Evolutionary conservation across 2,797 vertebrate genomes (phyloP).

Genomic region (Sebastes nivosus): DNA sequence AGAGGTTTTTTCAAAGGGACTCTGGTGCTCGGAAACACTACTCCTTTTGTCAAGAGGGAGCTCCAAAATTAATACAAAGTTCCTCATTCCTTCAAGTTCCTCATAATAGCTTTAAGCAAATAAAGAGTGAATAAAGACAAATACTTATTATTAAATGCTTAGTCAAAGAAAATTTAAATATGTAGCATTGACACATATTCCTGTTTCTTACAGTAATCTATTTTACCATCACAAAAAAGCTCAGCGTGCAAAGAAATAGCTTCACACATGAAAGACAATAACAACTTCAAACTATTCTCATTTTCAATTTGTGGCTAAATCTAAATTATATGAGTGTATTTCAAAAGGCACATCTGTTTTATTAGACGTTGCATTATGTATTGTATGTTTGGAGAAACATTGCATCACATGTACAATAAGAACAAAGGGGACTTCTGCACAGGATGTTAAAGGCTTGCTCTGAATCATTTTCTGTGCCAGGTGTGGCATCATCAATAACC

Average conservation of each 20-base stretch:
- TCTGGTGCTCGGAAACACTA: neutral
- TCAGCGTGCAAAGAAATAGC: neutral
- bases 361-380: neutral
- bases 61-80: neutral
- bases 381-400: neutral
- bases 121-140: neutral
- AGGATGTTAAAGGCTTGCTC: neutral
- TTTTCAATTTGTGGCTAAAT: neutral
- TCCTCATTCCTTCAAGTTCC: neutral
- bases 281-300: neutral
- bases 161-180: neutral
- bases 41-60: neutral
- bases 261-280: neutral
- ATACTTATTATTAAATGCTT: neutral
- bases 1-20: neutral
- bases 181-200: neutral
- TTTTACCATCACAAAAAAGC: neutral
- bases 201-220: neutral
- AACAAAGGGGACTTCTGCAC: neutral
- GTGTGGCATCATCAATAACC: neutral
- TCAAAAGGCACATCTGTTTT: neutral
- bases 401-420: neutral
- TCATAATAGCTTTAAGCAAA: neutral
- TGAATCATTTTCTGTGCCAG: neutral
- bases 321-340: slow-evolving; percentile 7